These are phyloP conservation scores for Diaperis boleti DNA, from an alignment of 2,888 invertebrate species.

Conservation along the genomic window DNA sequence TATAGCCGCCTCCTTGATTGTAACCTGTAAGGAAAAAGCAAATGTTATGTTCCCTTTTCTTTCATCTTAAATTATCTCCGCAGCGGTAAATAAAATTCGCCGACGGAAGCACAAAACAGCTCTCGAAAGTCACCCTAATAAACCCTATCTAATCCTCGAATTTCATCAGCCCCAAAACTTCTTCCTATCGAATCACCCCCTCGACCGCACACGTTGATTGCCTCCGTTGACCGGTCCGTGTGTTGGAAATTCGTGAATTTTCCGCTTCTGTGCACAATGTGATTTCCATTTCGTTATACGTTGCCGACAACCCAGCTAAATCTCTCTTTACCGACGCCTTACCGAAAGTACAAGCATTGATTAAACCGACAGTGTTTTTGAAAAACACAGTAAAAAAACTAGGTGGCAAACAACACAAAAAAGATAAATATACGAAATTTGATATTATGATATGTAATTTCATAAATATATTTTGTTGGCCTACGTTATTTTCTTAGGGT, in stretches of 20 bases:
- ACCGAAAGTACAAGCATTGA: too few relatives aligned
- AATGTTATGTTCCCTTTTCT: too few relatives aligned
- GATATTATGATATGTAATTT: too few relatives aligned
- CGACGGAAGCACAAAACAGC: conserved; percentile 11
- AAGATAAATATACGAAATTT: too few relatives aligned
- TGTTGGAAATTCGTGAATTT: conserved; percentile 35
- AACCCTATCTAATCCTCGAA: conserved; percentile 43
- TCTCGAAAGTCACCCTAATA: conserved; percentile 44
- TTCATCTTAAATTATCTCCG: too few relatives aligned
- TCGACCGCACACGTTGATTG: conserved; percentile 39
- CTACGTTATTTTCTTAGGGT: too few relatives aligned
- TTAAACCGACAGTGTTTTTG: too few relatives aligned
- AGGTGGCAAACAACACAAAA: too few relatives aligned
- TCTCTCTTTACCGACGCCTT: too few relatives aligned
- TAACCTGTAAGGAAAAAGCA: conserved; percentile 39
- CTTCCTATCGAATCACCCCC: conserved; percentile 32
- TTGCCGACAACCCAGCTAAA: background rate
- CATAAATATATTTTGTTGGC: too few relatives aligned
- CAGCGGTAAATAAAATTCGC: conserved; percentile 17
- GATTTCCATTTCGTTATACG: conserved; percentile 4
- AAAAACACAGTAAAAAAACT: too few relatives aligned
- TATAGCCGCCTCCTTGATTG: conserved; percentile 41
- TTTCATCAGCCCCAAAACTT: conserved; percentile 45
- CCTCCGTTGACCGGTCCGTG: conserved; percentile 32
- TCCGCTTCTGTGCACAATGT: conserved; percentile 18